Conservation (phyloP, 2,797 vertebrate species). For the Gobio occitaniae region DNA sequence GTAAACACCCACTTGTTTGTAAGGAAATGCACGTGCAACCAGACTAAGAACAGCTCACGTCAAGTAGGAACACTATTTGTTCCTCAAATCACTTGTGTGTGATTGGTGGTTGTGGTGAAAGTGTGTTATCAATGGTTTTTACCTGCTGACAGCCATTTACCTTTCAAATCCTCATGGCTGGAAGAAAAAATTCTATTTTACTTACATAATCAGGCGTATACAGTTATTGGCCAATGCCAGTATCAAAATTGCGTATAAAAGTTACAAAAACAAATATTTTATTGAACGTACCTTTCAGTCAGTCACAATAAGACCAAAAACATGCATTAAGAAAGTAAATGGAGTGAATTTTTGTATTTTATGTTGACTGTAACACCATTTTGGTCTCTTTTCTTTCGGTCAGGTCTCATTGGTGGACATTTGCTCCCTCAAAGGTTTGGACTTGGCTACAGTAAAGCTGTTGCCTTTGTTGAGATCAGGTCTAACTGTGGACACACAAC, state of each 20-base stretch:
- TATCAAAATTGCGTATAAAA: not conserved
- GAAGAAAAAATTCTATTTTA: not conserved
- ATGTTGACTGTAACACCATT: not conserved
- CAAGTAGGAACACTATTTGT: not conserved
- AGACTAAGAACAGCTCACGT: not conserved
- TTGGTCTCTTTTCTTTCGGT: not conserved
- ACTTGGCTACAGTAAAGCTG: conserved; percentile 26
- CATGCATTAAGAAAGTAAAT: not conserved
- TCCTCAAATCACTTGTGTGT: not conserved
- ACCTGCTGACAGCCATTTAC: not conserved
- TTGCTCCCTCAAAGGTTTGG: conserved; percentile 32
- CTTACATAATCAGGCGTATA: not conserved
- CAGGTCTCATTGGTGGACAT: conserved; percentile 13
- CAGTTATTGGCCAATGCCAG: not conserved
- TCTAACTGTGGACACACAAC: conserved; percentile 41
- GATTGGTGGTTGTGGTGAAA: conserved; percentile 2
- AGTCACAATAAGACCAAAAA: not conserved
- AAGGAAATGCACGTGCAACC: not conserved
- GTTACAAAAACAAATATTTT: not conserved
- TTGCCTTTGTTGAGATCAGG: conserved; percentile 34
- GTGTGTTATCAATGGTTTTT: not conserved
- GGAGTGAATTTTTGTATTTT: not conserved
- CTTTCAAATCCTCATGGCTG: not conserved
- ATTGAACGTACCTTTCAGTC: not conserved
- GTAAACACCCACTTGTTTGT: not conserved